Percentiles rank a stretch among this genome's conserved stretches.
phyloP scores from a whole-genome alignment of 2,113 vertebrate species.

The Arvicanthis niloticus region DNA sequence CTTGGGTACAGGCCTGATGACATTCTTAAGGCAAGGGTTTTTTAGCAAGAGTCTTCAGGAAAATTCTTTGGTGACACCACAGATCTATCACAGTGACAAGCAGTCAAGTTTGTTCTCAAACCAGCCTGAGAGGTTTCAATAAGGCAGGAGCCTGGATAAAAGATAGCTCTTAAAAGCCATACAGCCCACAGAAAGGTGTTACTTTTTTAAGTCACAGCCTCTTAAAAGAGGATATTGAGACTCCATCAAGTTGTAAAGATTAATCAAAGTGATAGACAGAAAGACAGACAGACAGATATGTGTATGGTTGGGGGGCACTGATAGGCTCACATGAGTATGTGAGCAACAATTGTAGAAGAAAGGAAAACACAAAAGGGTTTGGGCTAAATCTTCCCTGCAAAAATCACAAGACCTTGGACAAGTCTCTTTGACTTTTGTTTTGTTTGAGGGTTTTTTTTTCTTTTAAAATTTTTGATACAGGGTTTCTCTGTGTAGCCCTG shows the following conservation, averaged over 20 bases:
- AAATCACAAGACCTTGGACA: not conserved
- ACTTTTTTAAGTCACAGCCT: not conserved
- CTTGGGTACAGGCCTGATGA: not conserved
- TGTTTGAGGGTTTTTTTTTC: not conserved
- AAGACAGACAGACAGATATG: not conserved
- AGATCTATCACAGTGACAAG: not conserved
- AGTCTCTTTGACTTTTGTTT: not conserved
- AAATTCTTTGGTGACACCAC: not conserved
- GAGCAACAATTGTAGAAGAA: slow-evolving; percentile 8
- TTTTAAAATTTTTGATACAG: not conserved
- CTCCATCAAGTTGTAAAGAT: not conserved
- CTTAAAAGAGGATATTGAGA: not conserved
- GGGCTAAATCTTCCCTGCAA: not conserved
- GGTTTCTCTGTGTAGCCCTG: not conserved
- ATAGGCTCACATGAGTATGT: not conserved
- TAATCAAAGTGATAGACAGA: not conserved
- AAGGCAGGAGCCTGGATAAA: not conserved
- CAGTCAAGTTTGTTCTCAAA: not conserved
- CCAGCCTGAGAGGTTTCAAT: not conserved
- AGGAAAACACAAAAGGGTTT: not conserved
- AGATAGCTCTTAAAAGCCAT: not conserved
- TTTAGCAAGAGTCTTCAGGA: not conserved
- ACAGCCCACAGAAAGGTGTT: not conserved
- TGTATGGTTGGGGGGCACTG: not conserved
- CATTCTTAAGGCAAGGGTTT: not conserved